These are phyloP conservation scores for Drosophila neonasuta DNA, from an alignment of 2,888 invertebrate species.

Conservation along the genomic window DNA sequence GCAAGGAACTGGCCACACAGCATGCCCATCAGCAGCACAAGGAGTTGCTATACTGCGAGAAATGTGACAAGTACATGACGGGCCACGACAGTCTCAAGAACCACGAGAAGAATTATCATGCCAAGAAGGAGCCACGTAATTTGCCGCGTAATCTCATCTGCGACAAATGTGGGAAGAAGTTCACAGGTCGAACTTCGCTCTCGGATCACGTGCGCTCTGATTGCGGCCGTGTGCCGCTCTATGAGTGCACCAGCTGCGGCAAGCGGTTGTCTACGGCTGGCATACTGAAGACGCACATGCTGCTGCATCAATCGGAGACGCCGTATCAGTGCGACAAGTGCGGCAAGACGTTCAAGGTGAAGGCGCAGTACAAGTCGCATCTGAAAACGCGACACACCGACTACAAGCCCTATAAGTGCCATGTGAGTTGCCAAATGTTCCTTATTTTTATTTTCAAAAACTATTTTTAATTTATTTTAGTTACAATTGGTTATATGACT, in stretches of 20 bases:
- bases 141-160: constrained; percentile 79
- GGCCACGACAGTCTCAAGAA: constrained; percentile 82
- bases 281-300: constrained; percentile 82
- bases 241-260: constrained; percentile 81
- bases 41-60: constrained; percentile 81
- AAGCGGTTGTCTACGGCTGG: constrained; percentile 82
- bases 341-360: constrained; percentile 80
- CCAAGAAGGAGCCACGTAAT: constrained; percentile 65
- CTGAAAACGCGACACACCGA: constrained; percentile 82
- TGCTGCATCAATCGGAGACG: constrained; percentile 82
- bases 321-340: constrained; percentile 80
- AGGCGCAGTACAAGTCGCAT: constrained; percentile 81
- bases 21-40: constrained; percentile 82
- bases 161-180: constrained; percentile 81
- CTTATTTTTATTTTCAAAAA: neutral
- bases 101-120: constrained; percentile 80
- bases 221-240: constrained; percentile 81
- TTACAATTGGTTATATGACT: too few relatives aligned
- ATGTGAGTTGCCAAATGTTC: constrained; percentile 66
- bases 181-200: constrained; percentile 81
- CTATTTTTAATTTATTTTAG: too few relatives aligned
- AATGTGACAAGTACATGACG: constrained; percentile 82
- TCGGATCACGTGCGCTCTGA: constrained; percentile 82
- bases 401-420: constrained; percentile 83
- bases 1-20: constrained; percentile 80